Percentiles rank a stretch among this genome's conserved stretches.
Conservation (phyloP, 2,888 invertebrate species). For the Brachypalpus laphriformis region DNA sequence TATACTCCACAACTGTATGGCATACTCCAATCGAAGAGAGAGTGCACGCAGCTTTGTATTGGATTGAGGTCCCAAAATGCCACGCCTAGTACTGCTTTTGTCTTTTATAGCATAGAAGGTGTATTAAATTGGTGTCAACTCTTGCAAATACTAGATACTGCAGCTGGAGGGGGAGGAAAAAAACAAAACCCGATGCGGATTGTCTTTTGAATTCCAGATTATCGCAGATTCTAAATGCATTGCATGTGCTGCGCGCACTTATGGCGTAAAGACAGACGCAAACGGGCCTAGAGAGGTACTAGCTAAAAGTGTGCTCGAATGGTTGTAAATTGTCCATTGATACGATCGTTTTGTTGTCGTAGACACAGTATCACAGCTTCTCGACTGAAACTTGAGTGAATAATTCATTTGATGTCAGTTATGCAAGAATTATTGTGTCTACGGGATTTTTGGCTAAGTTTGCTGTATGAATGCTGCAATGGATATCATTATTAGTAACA, state of each 20-base stretch:
- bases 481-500: conserved; percentile 36
- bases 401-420: conserved; percentile 63
- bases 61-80: conserved; percentile 34
- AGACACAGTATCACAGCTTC: conserved; percentile 7
- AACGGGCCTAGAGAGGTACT: neutral
- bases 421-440: conserved; percentile 45
- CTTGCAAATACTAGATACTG: conserved; percentile 50
- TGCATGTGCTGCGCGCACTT: conserved; percentile 32
- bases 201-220: conserved; percentile 50
- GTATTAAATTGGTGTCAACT: conserved; percentile 67
- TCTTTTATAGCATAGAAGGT: conserved; percentile 60
- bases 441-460: conserved; percentile 4
- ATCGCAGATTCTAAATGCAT: conserved; percentile 59
- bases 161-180: neutral
- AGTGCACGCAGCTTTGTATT: conserved; percentile 54
- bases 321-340: conserved; percentile 68
- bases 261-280: conserved; percentile 23
- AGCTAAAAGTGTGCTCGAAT: conserved; percentile 63
- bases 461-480: conserved; percentile 6
- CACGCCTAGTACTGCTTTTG: conserved; percentile 61
- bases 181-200: conserved; percentile 12
- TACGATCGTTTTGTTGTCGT: conserved; percentile 61
- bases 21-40: neutral
- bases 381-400: conserved; percentile 37
- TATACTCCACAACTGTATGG: too few relatives aligned